Evolutionary conservation across 2,888 invertebrate genomes (phyloP).

Genomic region (Ophioninae sp.): DNA sequence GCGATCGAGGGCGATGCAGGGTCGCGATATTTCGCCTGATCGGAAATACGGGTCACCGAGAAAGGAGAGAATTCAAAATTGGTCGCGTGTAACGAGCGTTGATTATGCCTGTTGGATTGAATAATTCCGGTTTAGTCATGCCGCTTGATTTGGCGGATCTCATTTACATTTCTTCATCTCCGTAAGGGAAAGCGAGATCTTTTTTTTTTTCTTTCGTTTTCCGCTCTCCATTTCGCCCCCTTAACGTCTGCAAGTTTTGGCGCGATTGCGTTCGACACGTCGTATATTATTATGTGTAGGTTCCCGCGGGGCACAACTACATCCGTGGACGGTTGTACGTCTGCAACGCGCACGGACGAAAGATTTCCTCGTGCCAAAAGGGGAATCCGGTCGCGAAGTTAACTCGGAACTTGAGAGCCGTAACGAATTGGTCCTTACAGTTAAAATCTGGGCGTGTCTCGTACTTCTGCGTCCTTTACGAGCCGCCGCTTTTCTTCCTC

Average conservation of each 20-base stretch:
- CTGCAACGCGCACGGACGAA: not conserved
- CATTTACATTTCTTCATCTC: constrained; percentile 51
- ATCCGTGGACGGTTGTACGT: not conserved
- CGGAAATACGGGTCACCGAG: constrained; percentile 21
- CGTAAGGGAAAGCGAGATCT: constrained; percentile 38
- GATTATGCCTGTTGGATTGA: constrained; percentile 36
- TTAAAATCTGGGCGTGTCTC: constrained; percentile 61
- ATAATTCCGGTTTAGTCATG: constrained; percentile 49
- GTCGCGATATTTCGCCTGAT: constrained; percentile 7
- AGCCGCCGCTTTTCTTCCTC: constrained; percentile 45
- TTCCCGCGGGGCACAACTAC: constrained; percentile 13
- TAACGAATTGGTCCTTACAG: constrained; percentile 58
- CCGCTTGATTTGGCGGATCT: constrained; percentile 31
- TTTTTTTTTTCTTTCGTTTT: constrained; percentile 9
- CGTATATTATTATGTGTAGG: constrained; percentile 40
- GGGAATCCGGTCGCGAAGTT: constrained; percentile 44
- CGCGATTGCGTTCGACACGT: constrained; percentile 49
- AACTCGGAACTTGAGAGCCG: constrained; percentile 50
- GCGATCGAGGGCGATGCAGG: constrained; percentile 36
- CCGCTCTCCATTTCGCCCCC: not conserved
- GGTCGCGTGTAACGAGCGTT: constrained; percentile 27
- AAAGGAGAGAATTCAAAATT: constrained; percentile 36
- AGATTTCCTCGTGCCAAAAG: constrained; percentile 48
- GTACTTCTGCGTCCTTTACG: constrained; percentile 57
- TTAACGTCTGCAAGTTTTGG: constrained; percentile 2